Evolutionary conservation across 2,113 vertebrate species (phyloP), one percentile per base, ranked within the genome.

Genomic region (Malaclemys terrapin): DNA sequence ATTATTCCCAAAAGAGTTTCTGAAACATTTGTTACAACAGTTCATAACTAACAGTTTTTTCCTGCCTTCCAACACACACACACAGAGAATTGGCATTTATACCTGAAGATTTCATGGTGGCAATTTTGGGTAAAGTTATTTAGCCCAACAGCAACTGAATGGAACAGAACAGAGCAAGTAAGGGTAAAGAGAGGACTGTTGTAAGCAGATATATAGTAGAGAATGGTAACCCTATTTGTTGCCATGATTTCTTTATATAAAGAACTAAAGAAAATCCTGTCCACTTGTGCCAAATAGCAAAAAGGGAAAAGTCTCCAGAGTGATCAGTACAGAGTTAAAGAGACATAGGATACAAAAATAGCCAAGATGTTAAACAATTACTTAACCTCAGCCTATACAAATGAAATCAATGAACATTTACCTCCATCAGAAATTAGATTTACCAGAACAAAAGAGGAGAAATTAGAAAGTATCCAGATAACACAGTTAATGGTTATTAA

Each of bases 381-480:
- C 81, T 93, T 96, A 93, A 96, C 62, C 56, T 76, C 86, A 96
- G 82, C 83, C 92, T 97, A 90, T 95, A 97, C 84, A 98, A 97
- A 95, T 96, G 50, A 96, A 98, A 98, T 98, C 96, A 98, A 98
- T 95, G 93, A 96, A 91, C 45, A 29, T 97, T 98, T 97, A 90
- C 97, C 94, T 96, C 95, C 59, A 92, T 92, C 85, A 97, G 96
- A 96, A 97, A 98, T 95, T 95, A 95, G 85, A 95, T 93, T 97
- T 97, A 94, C 56, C 31, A 86, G 88, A 86, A 97, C 91, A 96
- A 97, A 98, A 85, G 82, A 95, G 89, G 95, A 97, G 54, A 96
- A 97, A 97, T 92, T 95, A 97, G 62, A 89, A 97, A 96, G 49
- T 87, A 96, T 87, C 89, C 89, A 84, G 94, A 95, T 94, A 95